Percentiles rank a stretch among this genome's conserved stretches.
These are phyloP conservation scores for Pterobdella sp. DNA, from an alignment of 2,888 invertebrate genomes.

Conservation along the genomic window DNA sequence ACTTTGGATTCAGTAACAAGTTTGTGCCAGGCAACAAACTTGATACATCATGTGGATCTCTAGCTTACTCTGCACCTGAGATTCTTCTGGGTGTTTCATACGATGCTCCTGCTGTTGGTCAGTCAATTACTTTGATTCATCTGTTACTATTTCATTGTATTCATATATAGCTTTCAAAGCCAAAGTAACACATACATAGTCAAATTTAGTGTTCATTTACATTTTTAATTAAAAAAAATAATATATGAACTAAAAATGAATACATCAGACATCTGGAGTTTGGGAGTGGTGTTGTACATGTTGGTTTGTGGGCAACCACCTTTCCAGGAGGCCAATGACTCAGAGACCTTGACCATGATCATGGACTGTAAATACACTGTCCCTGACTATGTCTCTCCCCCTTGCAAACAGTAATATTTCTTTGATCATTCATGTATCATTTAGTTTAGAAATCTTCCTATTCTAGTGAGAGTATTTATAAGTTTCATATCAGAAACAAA, in stretches of 20 bases:
- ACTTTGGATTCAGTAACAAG: conserved; percentile 87
- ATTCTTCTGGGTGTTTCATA: conserved; percentile 95
- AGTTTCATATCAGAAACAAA: too few relatives aligned
- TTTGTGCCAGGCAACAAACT: conserved; percentile 83
- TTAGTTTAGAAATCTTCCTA: too few relatives aligned
- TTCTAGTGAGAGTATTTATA: too few relatives aligned
- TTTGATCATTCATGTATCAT: too few relatives aligned
- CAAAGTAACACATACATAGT: background rate
- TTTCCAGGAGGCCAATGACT: conserved; percentile 97
- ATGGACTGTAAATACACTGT: conserved; percentile 97
- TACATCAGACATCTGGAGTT: conserved; percentile 84
- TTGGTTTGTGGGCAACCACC: conserved; percentile 93
- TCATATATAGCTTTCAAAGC: too few relatives aligned
- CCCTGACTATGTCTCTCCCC: conserved; percentile 74
- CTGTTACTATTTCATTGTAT: background rate
- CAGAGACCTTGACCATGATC: conserved; percentile 97
- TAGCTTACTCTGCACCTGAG: conserved; percentile 98
- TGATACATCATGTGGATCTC: conserved; percentile 93
- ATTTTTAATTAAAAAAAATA: conserved; percentile 7
- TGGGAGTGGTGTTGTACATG: conserved; percentile 97
- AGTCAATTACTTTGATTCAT: conserved; percentile 44
- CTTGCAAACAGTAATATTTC: conserved; percentile 71
- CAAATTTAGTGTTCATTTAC: background rate
- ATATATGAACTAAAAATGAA: background rate
- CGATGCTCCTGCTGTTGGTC: conserved; percentile 93